Base-by-base conservation (phyloP, 2,113 vertebrate species). In the Coregonus clupeaformis region DNA sequence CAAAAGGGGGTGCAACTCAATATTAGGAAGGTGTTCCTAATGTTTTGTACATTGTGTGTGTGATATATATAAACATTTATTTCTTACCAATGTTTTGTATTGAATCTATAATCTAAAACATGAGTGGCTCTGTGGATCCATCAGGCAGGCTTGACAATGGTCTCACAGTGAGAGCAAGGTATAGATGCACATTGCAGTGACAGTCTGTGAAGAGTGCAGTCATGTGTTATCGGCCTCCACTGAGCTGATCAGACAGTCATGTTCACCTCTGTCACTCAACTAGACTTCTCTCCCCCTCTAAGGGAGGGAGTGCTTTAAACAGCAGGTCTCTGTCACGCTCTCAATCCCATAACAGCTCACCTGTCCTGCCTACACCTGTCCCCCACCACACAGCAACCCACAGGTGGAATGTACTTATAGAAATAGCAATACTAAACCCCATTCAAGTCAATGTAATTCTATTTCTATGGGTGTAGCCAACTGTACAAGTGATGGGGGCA, bases 191-290 rank as follows among this genome's bases (percentile, higher is more conserved):
- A 45, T 7, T 6, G 36, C n/a, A 36, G 52, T 64, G 57, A 73
- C 45, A 63, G 71, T 57, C n/a, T 13, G 65, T 20, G 18, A 29
- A 18, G 0, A 25, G 42, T 68, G 59, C 78, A 78, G 52, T 49
- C 68, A 81, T 77, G 80, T 78, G 77, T 72, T 68, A 60, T 60
- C 69, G 22, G 59, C 32, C 74, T 84, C 80, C 84, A 42, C 25
- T 79, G 77, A 92, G 71, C 75, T 4, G 65, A 80, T 64, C n/a
- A 81, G 89, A 88, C 86, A 84, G 62, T 72, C 70, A 86, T 92
- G 65, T 16, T 36, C 79, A 87, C 78, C 64, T 63, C 82, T 86
- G 87, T 85, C 88, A 89, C 22, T 91, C 88, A 88, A 45, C 78
- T 16, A 47, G 25, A 45, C 47, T 74, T 20, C 14, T 25, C 67